These are phyloP conservation scores for Parnassius mnemosyne DNA, from an alignment of 2,888 invertebrate genomes.

Conservation along the genomic window DNA sequence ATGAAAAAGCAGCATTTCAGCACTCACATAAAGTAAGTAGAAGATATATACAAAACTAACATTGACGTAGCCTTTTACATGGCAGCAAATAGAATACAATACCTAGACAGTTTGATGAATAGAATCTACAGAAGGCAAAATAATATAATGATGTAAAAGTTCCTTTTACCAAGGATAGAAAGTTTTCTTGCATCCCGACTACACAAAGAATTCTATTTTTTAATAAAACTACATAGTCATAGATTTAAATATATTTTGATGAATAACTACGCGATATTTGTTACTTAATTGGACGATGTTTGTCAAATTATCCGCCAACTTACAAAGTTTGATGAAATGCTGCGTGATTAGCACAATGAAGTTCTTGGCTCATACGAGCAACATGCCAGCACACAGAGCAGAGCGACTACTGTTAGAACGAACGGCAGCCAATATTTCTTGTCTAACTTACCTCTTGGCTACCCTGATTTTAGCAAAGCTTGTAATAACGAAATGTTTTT, in stretches of 20 bases:
- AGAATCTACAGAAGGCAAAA: too few relatives aligned
- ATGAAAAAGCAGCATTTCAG: neutral
- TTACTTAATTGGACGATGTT: too few relatives aligned
- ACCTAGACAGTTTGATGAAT: neutral
- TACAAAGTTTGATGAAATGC: conserved; percentile 14
- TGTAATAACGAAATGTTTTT: conserved; percentile 61
- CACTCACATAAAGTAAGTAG: neutral
- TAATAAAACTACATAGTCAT: too few relatives aligned
- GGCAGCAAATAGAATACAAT: neutral
- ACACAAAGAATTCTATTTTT: too few relatives aligned
- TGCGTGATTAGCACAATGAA: conserved; percentile 32
- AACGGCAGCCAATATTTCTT: conserved; percentile 27
- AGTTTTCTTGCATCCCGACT: too few relatives aligned
- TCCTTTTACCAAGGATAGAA: too few relatives aligned
- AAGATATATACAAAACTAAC: neutral
- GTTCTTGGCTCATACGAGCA: conserved; percentile 27
- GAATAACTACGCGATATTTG: too few relatives aligned
- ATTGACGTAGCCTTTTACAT: neutral
- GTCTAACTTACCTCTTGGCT: conserved; percentile 67
- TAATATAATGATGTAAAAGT: too few relatives aligned
- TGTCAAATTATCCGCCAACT: neutral
- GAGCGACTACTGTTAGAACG: conserved; percentile 32
- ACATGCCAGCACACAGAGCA: conserved; percentile 39
- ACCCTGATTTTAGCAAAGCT: conserved; percentile 67
- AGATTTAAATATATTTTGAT: too few relatives aligned